Conservation (phyloP, 2,113 vertebrate genomes). For the Callocephalon fimbriatum region DNA sequence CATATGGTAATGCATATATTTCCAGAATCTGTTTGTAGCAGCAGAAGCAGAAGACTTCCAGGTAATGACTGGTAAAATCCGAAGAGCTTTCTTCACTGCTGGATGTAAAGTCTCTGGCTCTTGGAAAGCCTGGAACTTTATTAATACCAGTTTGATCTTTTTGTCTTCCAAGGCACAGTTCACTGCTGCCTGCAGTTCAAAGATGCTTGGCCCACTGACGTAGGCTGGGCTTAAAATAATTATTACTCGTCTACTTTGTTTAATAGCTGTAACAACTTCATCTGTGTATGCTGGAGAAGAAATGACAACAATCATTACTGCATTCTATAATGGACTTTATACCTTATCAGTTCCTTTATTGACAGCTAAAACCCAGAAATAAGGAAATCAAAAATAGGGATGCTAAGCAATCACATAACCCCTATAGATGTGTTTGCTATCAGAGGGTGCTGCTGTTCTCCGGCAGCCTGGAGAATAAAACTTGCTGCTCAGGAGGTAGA, state of each 20-base stretch:
- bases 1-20: constrained; percentile 80
- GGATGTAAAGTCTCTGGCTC: constrained; percentile 77
- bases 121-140: constrained; percentile 77
- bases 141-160: constrained; percentile 77
- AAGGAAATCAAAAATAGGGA: background rate
- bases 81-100: constrained; percentile 82
- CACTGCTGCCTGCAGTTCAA: constrained; percentile 88
- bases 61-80: constrained; percentile 80
- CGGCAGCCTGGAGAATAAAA: background rate
- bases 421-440: background rate
- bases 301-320: background rate
- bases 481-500: background rate
- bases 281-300: constrained; percentile 82
- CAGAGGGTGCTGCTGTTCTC: background rate
- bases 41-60: constrained; percentile 75
- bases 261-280: constrained; percentile 83
- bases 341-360: background rate
- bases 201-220: constrained; percentile 77
- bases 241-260: constrained; percentile 84
- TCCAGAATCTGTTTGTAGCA: constrained; percentile 82
- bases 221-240: constrained; percentile 86
- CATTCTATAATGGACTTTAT: background rate
- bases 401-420: background rate
- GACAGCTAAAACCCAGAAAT: background rate
- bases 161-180: constrained; percentile 79